Percentiles rank a stretch among this genome's conserved stretches.
phyloP scores from a whole-genome alignment of 2,888 invertebrate species.

The Plagodis dolabraria region DNA sequence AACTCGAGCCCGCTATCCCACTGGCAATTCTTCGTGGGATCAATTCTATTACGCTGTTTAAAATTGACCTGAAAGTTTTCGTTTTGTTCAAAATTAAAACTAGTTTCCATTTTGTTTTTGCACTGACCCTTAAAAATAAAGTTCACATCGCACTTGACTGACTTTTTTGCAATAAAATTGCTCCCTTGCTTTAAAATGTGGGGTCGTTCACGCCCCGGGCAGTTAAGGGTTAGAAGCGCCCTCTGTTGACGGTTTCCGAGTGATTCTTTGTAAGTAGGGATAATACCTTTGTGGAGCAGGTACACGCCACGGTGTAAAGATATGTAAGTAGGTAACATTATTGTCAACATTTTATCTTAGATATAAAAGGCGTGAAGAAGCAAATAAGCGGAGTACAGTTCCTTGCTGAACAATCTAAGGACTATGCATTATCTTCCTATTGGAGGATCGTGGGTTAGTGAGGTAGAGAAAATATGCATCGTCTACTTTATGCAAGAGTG shows the following conservation, averaged over 20 bases:
- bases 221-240: constrained; percentile 60
- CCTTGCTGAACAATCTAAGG: too few species aligned
- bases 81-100: too few species aligned
- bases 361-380: too few species aligned
- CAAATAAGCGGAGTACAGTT: too few species aligned
- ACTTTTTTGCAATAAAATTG: constrained; percentile 36
- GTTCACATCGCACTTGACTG: constrained; percentile 1
- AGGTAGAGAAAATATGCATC: too few species aligned
- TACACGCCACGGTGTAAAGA: constrained; percentile 34
- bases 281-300: constrained; percentile 50
- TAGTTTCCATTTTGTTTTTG: not conserved
- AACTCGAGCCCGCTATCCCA: too few species aligned
- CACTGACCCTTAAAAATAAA: not conserved
- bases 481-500: too few species aligned
- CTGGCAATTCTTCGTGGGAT: too few species aligned
- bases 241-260: constrained; percentile 57
- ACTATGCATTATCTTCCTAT: too few species aligned
- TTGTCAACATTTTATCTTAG: not conserved
- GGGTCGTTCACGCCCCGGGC: constrained; percentile 64
- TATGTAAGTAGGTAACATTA: constrained; percentile 33
- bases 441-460: too few species aligned
- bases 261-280: constrained; percentile 56
- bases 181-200: constrained; percentile 70
- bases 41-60: too few species aligned
- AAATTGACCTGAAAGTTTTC: too few species aligned